Evolutionary conservation across 2,797 vertebrate species (phyloP).

Genomic region (Pangasius krempfi): DNA sequence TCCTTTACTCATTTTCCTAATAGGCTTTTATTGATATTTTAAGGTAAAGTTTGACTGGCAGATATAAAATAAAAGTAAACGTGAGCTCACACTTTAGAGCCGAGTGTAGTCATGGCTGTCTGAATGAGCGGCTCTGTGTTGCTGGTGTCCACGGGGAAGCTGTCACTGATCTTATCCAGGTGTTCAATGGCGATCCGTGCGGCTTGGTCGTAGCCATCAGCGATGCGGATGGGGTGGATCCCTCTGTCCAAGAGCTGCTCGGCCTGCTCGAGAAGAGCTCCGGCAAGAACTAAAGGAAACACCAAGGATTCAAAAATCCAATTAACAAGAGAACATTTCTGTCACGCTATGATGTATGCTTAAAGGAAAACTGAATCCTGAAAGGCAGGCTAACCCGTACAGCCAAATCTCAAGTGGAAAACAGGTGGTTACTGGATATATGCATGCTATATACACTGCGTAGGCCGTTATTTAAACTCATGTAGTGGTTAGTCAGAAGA

Average conservation of each 20-base stretch:
- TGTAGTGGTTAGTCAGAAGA: neutral
- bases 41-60: neutral
- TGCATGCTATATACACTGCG: too few species aligned
- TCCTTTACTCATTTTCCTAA: neutral
- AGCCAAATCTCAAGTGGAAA: neutral
- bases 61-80: neutral
- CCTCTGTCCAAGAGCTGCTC: conserved; percentile 93
- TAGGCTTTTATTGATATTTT: neutral
- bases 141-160: conserved; percentile 83
- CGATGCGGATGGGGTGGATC: conserved; percentile 95
- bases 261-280: conserved; percentile 91
- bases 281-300: conserved; percentile 84
- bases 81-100: conserved; percentile 93
- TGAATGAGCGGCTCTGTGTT: conserved; percentile 91
- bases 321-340: neutral
- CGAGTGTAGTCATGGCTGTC: conserved; percentile 96
- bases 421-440: neutral
- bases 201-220: conserved; percentile 95
- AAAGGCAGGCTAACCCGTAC: neutral
- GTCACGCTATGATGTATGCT: neutral
- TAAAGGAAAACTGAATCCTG: neutral
- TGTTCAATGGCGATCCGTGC: conserved; percentile 86
- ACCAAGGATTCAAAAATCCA: neutral
- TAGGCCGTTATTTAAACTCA: neutral
- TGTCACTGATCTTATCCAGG: conserved; percentile 91